Percentiles rank a stretch among this genome's conserved stretches.
Conservation (phyloP, 2,888 invertebrate species). For the Phragmatobia fuliginosa region DNA sequence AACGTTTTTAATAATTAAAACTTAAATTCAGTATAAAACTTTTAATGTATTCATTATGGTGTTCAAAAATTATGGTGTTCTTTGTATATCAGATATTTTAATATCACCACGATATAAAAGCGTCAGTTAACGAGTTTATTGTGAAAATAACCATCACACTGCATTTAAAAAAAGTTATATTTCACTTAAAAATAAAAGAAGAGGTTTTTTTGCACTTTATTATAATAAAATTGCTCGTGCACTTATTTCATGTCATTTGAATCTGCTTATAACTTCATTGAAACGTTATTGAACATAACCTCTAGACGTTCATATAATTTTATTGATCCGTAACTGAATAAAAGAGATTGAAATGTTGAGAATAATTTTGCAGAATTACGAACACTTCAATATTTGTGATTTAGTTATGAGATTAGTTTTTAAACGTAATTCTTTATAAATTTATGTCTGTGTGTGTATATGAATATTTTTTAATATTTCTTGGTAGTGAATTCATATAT, state of each 20-base stretch:
- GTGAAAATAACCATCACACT: not conserved
- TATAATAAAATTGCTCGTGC: not conserved
- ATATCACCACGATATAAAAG: not conserved
- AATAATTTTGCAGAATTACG: conserved; percentile 36
- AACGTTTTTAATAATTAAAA: conserved; percentile 3
- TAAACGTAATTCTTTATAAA: not conserved
- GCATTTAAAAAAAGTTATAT: not conserved
- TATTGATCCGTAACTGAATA: conserved; percentile 12
- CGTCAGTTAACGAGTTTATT: not conserved
- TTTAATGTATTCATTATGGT: not conserved
- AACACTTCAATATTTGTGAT: conserved; percentile 17
- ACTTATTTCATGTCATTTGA: not conserved
- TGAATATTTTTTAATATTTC: not conserved
- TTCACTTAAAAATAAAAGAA: not conserved
- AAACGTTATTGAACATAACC: conserved; percentile 13
- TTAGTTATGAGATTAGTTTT: not conserved
- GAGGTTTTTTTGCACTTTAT: not conserved
- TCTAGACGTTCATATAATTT: conserved; percentile 12
- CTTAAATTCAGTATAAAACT: not conserved
- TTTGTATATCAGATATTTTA: too few species aligned
- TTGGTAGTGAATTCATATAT: not conserved
- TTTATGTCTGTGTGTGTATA: not conserved
- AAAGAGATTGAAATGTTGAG: conserved; percentile 26
- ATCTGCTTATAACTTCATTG: conserved; percentile 9
- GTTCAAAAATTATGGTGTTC: too few species aligned